Percentiles rank a stretch among this genome's conserved stretches.
phyloP scores from a whole-genome alignment of 2,888 invertebrate genomes.

The Cyrtodaria siliqua region DNA sequence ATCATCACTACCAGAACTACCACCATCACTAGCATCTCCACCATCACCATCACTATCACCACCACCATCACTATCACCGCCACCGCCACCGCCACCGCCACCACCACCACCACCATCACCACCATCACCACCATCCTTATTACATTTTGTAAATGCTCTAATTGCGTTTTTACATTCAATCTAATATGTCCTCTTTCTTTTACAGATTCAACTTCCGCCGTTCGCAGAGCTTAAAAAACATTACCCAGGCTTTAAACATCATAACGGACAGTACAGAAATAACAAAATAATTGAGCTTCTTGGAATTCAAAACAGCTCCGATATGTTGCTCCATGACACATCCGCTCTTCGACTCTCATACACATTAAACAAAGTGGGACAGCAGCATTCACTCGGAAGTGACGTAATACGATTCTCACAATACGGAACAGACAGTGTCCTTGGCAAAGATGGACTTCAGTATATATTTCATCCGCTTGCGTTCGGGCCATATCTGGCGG shows the following conservation, averaged over 20 bases:
- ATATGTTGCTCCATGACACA: constrained; percentile 80
- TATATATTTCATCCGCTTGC: constrained; percentile 84
- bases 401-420: constrained; percentile 79
- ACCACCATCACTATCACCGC: not conserved
- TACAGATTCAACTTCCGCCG: constrained; percentile 80
- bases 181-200: too few species aligned
- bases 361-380: constrained; percentile 80
- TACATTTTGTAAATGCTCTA: not conserved
- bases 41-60: not conserved
- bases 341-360: constrained; percentile 82
- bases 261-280: constrained; percentile 78
- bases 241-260: constrained; percentile 83
- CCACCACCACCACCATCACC: not conserved
- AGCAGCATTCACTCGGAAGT: constrained; percentile 79
- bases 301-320: constrained; percentile 63
- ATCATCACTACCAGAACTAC: too few species aligned
- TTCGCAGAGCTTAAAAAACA: constrained; percentile 75
- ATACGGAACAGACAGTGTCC: constrained; percentile 79
- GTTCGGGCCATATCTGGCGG: constrained; percentile 83
- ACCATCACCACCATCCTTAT: not conserved
- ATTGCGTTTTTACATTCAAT: too few species aligned
- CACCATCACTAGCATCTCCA: too few species aligned
- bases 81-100: constrained; percentile 1
- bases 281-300: constrained; percentile 74
- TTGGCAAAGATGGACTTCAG: constrained; percentile 76